Base-by-base conservation (phyloP, 2,797 vertebrate species). In the Melanotaenia maccullochi region DNA sequence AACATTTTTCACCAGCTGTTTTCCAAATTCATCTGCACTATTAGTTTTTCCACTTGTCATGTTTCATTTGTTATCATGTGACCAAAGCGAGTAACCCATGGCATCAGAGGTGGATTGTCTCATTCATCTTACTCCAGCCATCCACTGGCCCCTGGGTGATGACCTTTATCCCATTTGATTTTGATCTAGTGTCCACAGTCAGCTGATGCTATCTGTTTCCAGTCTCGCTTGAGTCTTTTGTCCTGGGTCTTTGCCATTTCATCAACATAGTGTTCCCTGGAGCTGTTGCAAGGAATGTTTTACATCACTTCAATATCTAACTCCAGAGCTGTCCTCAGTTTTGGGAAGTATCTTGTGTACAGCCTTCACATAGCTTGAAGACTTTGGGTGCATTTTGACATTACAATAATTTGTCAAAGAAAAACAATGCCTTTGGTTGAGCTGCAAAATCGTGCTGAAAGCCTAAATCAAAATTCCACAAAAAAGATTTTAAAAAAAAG, bases 171-270 rank as follows among this genome's bases (percentile, higher is more conserved):
- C 71, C 28, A 36, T 44, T 60, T 20, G 25, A 6, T 76, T 79
- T 65, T 72, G 65, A 60, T 64, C 56, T 62, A 1, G 6, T 28
- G 33, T 77, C 62, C 40, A n/a, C 36, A 56, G 32, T 40, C 40
- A 60, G 35, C 56, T 5, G 28, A 24, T 57, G 20, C 60, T 51
- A 44, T 73, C 63, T 51, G 32, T 65, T 68, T 56, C 54, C 0
- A 0, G 14, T 28, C 55, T 69, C 75, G 54, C 12, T n/a, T 74
- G 66, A 40, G 44, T 54, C 40, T 78, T 55, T 58, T 73, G 83
- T 70, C 65, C 65, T 60, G 60, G 47, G 61, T 79, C 59, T 32
- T 72, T 63, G 54, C 60, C 55, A 75, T 85, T 85, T 76, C 58
- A 80, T 81, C 76, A 64, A 42, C 49, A 32, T 16, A 60, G 52